Conservation (phyloP, 2,113 vertebrate species). For the Anoura caudifer region DNA sequence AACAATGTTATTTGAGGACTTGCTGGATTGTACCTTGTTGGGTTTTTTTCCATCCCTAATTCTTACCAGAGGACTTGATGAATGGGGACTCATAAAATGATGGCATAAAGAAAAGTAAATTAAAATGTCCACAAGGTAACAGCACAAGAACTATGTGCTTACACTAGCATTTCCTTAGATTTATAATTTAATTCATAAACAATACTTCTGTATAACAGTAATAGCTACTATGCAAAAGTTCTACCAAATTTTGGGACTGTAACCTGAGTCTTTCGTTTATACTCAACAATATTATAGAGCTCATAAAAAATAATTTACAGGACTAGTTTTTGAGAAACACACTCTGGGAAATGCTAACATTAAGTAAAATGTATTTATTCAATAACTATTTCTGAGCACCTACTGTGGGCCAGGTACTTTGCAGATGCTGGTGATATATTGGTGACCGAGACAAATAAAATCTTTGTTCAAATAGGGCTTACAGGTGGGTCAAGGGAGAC, state of each 20-base stretch:
- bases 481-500: neutral
- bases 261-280: neutral
- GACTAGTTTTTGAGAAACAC: neutral
- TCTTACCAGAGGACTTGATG: neutral
- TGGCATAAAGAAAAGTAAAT: neutral
- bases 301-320: constrained; percentile 1
- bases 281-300: neutral
- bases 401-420: neutral
- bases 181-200: neutral
- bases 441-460: neutral
- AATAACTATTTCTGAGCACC: neutral
- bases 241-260: neutral
- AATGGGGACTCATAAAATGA: neutral
- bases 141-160: neutral
- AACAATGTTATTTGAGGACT: neutral
- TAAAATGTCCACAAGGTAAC: neutral
- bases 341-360: neutral
- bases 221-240: neutral
- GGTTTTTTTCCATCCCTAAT: neutral
- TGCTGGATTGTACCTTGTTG: neutral
- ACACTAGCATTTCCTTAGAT: neutral
- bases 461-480: neutral
- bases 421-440: neutral
- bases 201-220: neutral
- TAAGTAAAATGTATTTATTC: neutral